Base-by-base conservation (phyloP, 2,797 vertebrate genomes). In the Mallotus villosus region DNA sequence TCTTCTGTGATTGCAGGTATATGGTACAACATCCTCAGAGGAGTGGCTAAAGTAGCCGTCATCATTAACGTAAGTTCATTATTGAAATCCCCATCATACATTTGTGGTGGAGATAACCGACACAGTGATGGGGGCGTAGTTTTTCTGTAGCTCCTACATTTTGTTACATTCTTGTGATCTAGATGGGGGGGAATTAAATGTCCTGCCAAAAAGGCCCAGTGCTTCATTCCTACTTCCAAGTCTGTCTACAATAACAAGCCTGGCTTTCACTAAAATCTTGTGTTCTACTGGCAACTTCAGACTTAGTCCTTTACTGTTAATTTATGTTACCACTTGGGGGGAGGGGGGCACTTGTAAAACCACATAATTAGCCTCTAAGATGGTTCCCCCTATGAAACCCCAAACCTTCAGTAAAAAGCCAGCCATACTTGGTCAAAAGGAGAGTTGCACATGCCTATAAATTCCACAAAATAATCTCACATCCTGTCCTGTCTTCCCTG, bases 1-100 rank as follows among this genome's bases (percentile, higher is more conserved):
- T 71, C 24, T 66, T 49, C 37, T 70, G 32, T 72, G 12, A 1
- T 81, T 82, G 63, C 82, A 99, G 98, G 97, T 72, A 99, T 99
- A 90, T 99, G 98, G 98, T 99, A 99, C 88, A 98, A 98, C 79
- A 93, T 99, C 74, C 93, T 99, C 27, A 87, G 96, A 88, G 97
- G 94, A 1, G 92, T 99, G 0, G 96, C 96, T 63, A 99, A 99
- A 75, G 93, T 99, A 51, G 96, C 98, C 0, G 97, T 99, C 82
- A 98, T 99, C 73, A 96, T 99, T 73, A 99, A 99, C 2, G 98
- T 99, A 90, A 97, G 98, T 95, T 78, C 67, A 7, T 68, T 57
- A 25, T 14, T 21, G 17, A 22, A 37, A 68, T 68, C 8, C 12
- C 24, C 14, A 53, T 17, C 16, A 4, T 11, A 55, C 21, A 61